Evolutionary conservation across 2,888 invertebrate genomes (phyloP).

Genomic region (Plemyria rubiginata): DNA sequence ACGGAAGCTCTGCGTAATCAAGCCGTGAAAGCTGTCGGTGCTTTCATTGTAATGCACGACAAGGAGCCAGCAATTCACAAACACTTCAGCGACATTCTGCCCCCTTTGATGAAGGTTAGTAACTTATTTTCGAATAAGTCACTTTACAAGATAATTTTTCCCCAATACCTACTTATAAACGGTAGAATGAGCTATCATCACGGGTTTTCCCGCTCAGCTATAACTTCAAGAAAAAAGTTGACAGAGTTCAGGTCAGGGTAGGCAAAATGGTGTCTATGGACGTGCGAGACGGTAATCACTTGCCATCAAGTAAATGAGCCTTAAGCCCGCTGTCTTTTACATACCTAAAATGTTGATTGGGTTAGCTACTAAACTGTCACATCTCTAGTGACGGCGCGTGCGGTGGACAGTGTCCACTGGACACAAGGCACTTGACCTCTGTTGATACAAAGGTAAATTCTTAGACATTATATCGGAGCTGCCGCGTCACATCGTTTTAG

Average conservation of each 20-base stretch:
- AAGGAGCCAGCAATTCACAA: constrained; percentile 96
- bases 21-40: constrained; percentile 92
- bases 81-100: constrained; percentile 94
- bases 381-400: not conserved
- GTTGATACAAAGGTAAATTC: not conserved
- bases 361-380: not conserved
- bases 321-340: no score
- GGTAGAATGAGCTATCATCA: no score
- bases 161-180: no score
- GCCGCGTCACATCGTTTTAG: not conserved
- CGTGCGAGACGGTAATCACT: no score
- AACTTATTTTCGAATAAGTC: constrained; percentile 11
- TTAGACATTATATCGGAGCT: not conserved
- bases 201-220: no score
- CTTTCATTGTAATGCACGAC: constrained; percentile 96
- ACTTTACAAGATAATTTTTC: no score
- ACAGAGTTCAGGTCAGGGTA: no score
- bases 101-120: constrained; percentile 88
- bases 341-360: not conserved
- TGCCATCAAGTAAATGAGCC: no score
- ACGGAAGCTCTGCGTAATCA: constrained; percentile 91
- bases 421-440: not conserved
- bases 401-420: no score
- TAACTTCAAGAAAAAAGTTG: no score
- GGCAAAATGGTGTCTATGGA: no score